Base-by-base conservation (phyloP, 2,888 invertebrate genomes). In the Drosophila tripunctata region DNA sequence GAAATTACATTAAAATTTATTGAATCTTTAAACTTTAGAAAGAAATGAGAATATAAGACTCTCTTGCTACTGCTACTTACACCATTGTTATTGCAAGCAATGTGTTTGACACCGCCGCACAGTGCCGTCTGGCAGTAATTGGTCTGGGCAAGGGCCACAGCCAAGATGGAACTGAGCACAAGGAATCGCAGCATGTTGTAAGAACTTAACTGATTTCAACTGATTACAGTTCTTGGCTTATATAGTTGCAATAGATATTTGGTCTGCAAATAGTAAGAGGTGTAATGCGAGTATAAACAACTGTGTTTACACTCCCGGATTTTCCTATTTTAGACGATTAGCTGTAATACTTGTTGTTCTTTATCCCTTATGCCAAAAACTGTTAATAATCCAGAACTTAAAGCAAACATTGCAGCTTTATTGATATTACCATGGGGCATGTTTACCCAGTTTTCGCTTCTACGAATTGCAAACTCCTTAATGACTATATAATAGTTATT, bases 71-170 rank as follows among this genome's bases (percentile, higher is more conserved):
- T 38, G 14, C 4, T 15, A 67, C 78, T 56, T 57, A 78, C 81
- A 30, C 67, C 80, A 36, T 7, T 58, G 14, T 55, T 74, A 0
- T 51, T 27, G 38, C 82, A 81, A 35, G 41, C 78, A 35, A 74
- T 74, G 36, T 81, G 71, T 12, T 5, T 62, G 21, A 30, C 22
- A 2, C 10, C 19, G 7, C 0, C 6, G 22, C 70, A 74, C 2
- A 75, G 22, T 1, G 27, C 12, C 2, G 35, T 0, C 8, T 38
- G 36, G 24, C 78, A 78, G 43, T 80, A 78, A 19, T 76, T 50
- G 31, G 52, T 51, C 27, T 58, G 56, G 15, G 41, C 62, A 2
- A 30, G 4, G 12, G 45, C 58, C 22, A 43, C 15, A 2, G 58
- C 45, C 44, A 72, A 12, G 5, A 33, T 19, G 1, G 57, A 17